Evolutionary conservation across 2,888 invertebrate genomes (phyloP).

Genomic region (Parthenolecanium corni): DNA sequence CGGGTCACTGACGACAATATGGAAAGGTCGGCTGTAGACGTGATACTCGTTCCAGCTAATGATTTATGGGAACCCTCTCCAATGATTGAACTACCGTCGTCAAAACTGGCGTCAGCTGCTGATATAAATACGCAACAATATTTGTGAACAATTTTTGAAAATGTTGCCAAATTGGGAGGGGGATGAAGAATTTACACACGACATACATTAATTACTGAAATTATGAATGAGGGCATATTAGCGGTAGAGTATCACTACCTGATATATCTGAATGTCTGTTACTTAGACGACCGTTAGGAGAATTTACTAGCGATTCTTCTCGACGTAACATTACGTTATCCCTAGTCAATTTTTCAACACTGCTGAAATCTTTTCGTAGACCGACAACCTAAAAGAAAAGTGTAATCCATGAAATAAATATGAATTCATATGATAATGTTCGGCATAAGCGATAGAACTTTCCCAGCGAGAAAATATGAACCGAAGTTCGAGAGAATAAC

Average conservation of each 20-base stretch:
- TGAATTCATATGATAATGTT: too few species aligned
- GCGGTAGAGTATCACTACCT: not conserved
- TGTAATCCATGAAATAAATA: too few species aligned
- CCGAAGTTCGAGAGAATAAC: too few species aligned
- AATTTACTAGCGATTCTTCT: slow-evolving; percentile 34
- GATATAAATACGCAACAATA: slow-evolving; percentile 40
- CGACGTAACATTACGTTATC: slow-evolving; percentile 59
- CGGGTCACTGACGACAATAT: slow-evolving; percentile 62
- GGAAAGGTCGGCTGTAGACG: slow-evolving; percentile 69
- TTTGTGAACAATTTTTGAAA: not conserved
- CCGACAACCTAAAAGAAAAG: slow-evolving; percentile 51
- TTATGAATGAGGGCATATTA: not conserved
- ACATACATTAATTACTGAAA: not conserved
- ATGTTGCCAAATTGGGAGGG: too few species aligned
- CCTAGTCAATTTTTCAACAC: slow-evolving; percentile 64
- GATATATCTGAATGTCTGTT: slow-evolving; percentile 25
- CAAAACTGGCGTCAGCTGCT: slow-evolving; percentile 52
- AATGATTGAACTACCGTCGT: slow-evolving; percentile 57
- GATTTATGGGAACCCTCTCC: slow-evolving; percentile 62
- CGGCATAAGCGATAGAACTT: too few species aligned
- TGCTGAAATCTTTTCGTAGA: slow-evolving; percentile 63
- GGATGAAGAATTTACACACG: too few species aligned
- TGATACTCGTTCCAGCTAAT: slow-evolving; percentile 70
- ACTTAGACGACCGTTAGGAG: slow-evolving; percentile 7
- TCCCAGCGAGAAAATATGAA: too few species aligned